Base-by-base conservation (phyloP, 2,113 vertebrate genomes). In the Chrysochloris asiatica region DNA sequence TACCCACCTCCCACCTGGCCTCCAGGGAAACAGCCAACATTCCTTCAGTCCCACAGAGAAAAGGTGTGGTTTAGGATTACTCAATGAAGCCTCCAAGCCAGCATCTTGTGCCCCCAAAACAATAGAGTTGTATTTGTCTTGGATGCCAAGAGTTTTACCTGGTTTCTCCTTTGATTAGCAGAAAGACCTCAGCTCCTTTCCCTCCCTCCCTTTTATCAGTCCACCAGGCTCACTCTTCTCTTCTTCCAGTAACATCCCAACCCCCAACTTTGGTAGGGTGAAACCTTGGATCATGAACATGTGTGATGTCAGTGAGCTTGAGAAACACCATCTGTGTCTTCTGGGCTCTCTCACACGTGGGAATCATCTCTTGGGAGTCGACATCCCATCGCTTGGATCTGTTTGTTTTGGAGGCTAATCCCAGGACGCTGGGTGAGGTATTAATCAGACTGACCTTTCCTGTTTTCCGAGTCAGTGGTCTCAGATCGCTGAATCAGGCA, bases 381-480 rank as follows among this genome's bases (percentile, higher is more conserved):
- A 43, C 79, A 69, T 79, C 95, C 97, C 83, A 92, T 94, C 94
- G n/a, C n/a, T 92, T 3, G 2, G 3, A 8, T n/a, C 92, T 98
- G 96, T 97, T 98, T 97, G 96, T 83, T 95, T 97, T 97, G 98
- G 96, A 95, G 83, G 94, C 28, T 0, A 52, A 90, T 50, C 92
- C 92, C 33, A 43, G 94, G 71, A 95, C 75, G 24, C 41, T 77
- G 83, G 93, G 91, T 69, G 90, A 92, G 94, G 84, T 91, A 94
- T 97, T 76, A 92, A 86, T 95, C 97, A 92, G 83, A 88, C 91
- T 97, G 97, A 97, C 97, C 98, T 98, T 89, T 97, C 97, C 97
- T 96, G 96, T 95, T 97, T 89, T 92, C 96, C 81, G 36, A 98
- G 96, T 75, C 95, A 94, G 88, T n/a, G 65, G 85, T 84, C 97